Conservation (phyloP, 2,888 invertebrate genomes). For the Idaea dimidiata region DNA sequence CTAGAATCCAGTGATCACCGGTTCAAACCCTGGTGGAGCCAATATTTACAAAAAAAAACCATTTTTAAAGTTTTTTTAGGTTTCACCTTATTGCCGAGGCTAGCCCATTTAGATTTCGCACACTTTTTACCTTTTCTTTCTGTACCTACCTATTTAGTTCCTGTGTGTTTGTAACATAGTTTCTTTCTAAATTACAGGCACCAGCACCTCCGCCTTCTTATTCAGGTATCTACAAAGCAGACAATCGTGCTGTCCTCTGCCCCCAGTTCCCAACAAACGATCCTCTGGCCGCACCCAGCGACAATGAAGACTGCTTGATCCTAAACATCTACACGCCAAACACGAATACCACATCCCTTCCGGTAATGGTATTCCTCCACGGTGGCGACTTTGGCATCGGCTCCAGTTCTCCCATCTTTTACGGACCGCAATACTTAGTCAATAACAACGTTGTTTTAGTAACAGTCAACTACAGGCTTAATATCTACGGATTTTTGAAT, state of each 20-base stretch:
- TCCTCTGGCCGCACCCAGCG: constrained; percentile 61
- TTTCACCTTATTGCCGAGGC: too few relatives aligned
- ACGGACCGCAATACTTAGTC: constrained; percentile 71
- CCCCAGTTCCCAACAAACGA: constrained; percentile 67
- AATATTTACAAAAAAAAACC: neutral
- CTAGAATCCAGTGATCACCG: too few relatives aligned
- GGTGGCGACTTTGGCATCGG: constrained; percentile 76
- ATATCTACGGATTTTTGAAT: constrained; percentile 71
- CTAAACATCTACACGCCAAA: constrained; percentile 66
- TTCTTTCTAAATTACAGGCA: constrained; percentile 40
- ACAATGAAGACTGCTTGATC: constrained; percentile 71
- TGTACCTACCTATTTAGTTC: too few relatives aligned
- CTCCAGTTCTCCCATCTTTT: constrained; percentile 61
- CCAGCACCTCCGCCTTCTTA: constrained; percentile 54
- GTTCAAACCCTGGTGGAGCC: neutral
- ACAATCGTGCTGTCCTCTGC: constrained; percentile 57
- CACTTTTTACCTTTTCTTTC: too few relatives aligned
- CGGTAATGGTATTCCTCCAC: constrained; percentile 74
- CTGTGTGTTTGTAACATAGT: neutral
- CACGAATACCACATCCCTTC: constrained; percentile 45
- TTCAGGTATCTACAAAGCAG: constrained; percentile 59
- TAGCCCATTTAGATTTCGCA: too few relatives aligned
- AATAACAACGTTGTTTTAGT: constrained; percentile 67
- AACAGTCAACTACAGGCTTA: constrained; percentile 74
- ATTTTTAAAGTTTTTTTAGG: neutral